Conservation (phyloP, 2,888 invertebrate genomes). For the Lathronympha strigana region DNA sequence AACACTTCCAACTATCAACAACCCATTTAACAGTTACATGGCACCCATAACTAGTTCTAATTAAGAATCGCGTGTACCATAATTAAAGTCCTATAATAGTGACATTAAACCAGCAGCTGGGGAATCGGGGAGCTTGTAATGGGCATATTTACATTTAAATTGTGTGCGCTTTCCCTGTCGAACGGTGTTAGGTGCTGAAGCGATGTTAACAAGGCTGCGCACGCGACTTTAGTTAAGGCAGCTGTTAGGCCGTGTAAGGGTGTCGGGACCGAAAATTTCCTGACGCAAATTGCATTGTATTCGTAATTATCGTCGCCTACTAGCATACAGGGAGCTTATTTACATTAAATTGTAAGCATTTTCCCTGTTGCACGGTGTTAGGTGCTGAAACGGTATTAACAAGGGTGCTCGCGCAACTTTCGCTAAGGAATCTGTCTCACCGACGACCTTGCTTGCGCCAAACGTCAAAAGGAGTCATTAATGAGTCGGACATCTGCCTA, state of each 20-base stretch:
- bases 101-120: constrained; percentile 22
- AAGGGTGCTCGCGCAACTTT: too few relatives aligned
- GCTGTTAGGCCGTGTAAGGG: neutral
- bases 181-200: constrained; percentile 9
- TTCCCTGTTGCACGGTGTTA: too few relatives aligned
- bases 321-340: too few relatives aligned
- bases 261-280: too few relatives aligned
- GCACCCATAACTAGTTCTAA: constrained; percentile 20
- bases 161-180: constrained; percentile 22
- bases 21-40: constrained; percentile 18
- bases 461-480: too few relatives aligned
- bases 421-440: too few relatives aligned
- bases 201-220: constrained; percentile 19
- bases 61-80: constrained; percentile 30
- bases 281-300: too few relatives aligned
- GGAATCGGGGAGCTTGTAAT: constrained; percentile 4
- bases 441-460: too few relatives aligned
- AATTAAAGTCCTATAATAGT: constrained; percentile 26
- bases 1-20: constrained; percentile 5
- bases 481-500: too few relatives aligned
- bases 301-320: too few relatives aligned
- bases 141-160: constrained; percentile 32
- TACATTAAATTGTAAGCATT: too few relatives aligned
- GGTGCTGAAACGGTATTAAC: too few relatives aligned
- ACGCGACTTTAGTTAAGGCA: neutral